Percentiles rank a stretch among this genome's conserved stretches.
Evolutionary conservation across 2,888 invertebrate species (phyloP).

Genomic region (Osmoderma eremita): DNA sequence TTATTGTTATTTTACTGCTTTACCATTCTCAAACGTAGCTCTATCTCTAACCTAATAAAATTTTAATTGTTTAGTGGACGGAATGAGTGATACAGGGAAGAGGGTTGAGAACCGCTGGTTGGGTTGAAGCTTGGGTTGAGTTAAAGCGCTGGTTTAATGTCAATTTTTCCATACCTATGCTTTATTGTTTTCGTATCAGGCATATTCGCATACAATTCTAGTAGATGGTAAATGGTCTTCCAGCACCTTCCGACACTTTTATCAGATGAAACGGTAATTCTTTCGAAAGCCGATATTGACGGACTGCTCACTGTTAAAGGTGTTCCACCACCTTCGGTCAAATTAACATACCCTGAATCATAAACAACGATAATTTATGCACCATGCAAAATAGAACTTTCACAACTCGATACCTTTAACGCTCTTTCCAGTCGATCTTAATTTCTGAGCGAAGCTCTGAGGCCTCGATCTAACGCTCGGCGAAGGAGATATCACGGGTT

Average conservation of each 20-base stretch:
- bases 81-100: too few species aligned
- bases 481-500: constrained; percentile 66
- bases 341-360: constrained; percentile 82
- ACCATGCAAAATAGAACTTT: not conserved
- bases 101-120: too few species aligned
- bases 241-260: constrained; percentile 78
- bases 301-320: constrained; percentile 75
- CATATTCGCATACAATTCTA: constrained; percentile 93
- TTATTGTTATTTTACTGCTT: too few species aligned
- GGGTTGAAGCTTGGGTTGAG: too few species aligned
- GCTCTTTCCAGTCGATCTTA: constrained; percentile 85
- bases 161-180: constrained; percentile 66
- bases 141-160: too few species aligned
- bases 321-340: constrained; percentile 79
- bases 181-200: constrained; percentile 94
- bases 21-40: too few species aligned
- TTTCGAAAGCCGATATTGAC: constrained; percentile 68
- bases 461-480: constrained; percentile 73
- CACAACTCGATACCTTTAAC: constrained; percentile 69
- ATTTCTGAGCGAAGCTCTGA: constrained; percentile 88
- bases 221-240: constrained; percentile 91
- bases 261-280: constrained; percentile 65
- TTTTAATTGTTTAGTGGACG: too few species aligned
- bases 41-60: too few species aligned
- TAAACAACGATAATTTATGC: constrained; percentile 5